Evolutionary conservation across 2,797 vertebrate species (phyloP), one percentile per base, ranked within the genome.

Genomic region (Siniperca undulata): DNA sequence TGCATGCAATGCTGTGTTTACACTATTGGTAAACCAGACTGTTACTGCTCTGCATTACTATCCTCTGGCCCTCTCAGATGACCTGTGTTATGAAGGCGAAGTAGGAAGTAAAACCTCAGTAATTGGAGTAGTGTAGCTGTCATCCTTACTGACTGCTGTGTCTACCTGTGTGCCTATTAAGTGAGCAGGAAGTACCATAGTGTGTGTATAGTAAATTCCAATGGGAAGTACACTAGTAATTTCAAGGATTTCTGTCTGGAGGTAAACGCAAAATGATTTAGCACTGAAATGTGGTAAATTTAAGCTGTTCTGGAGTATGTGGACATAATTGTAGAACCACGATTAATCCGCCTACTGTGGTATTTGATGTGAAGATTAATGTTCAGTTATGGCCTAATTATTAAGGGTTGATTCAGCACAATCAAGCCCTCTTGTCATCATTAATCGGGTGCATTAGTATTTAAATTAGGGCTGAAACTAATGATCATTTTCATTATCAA

Each of bases 91-190:
- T 62, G 44, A 78, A 77, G 78, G n/a, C 8, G 30, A 80, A 62
- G 7, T 13, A 71, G 82, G 81, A 91, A 80, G 88, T 87, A 80
- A 79, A 90, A 74, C 74, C 81, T 74, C 64, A 42, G 90, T 89
- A 90, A 92, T 13, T 34, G 22, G 88, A 92, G 89, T 4, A 5
- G 61, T 13, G 61, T 36, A 30, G 84, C 70, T 44, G 89, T 83
- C 79, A 93, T 50, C 48, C 65, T 55, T 2, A 7, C 72, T 22
- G 76, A 59, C 53, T 67, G 48, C 72, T 38, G 64, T 70, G 62
- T 86, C 77, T 30, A 53, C 55, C 67, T 6, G 6, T 55, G 69
- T 84, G 64, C 68, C 67, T 78, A 75, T 81, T 88, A 85, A 89
- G 87, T 74, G 56, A 85, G 74, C 77, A 87, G 88, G 80, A 84